Conservation (phyloP, 2,113 vertebrate species). For the Taxidea taxus region DNA sequence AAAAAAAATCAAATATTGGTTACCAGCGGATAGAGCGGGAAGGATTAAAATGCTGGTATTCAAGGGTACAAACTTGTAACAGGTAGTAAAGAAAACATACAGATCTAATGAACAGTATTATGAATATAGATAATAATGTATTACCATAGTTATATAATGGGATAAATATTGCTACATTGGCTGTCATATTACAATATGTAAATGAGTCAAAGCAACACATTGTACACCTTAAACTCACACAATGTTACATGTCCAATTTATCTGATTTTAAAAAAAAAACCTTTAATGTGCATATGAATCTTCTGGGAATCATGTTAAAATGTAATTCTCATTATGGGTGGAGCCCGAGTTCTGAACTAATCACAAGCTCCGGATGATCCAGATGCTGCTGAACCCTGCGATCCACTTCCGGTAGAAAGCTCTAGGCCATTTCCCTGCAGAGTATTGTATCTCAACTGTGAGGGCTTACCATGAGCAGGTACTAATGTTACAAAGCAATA, state of each 20-base stretch:
- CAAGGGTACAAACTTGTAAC: not conserved
- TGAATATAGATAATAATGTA: not conserved
- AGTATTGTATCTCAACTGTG: not conserved
- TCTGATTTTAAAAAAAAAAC: not conserved
- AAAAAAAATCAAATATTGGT: not conserved
- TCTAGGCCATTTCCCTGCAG: not conserved
- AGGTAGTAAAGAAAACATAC: not conserved
- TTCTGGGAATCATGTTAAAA: conserved; percentile 8
- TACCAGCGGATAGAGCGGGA: not conserved
- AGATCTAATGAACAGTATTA: not conserved
- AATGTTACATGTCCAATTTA: not conserved
- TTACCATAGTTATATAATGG: not conserved
- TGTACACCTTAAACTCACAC: not conserved
- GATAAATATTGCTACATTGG: not conserved
- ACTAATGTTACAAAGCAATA: conserved; percentile 16
- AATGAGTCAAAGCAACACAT: not conserved
- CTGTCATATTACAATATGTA: not conserved
- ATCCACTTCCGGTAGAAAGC: not conserved
- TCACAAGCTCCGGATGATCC: not conserved
- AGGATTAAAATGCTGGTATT: not conserved
- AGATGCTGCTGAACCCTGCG: not conserved
- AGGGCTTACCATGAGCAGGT: not conserved
- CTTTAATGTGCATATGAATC: not conserved
- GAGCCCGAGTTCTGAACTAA: not conserved
- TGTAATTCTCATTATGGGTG: not conserved